Base-by-base conservation (phyloP, 2,113 vertebrate genomes). In the Gopherus evgoodei region DNA sequence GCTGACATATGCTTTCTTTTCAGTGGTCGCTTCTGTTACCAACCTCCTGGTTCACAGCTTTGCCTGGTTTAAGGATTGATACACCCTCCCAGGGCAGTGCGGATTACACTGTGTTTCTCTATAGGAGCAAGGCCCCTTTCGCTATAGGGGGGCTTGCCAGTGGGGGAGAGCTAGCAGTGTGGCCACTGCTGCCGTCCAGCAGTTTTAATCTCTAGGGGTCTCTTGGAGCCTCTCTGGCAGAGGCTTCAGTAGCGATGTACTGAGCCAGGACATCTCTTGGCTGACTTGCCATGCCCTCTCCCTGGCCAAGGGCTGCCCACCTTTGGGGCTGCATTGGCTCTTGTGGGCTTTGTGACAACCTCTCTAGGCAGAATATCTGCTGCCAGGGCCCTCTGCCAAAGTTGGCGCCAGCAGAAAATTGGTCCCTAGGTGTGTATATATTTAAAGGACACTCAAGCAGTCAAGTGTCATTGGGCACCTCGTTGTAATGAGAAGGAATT, bases 1-100 rank as follows among this genome's bases (percentile, higher is more conserved):
- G 86, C 9, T 90, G 90, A 82, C 82, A 81, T 80, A 57, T 1
- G 0, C 52, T 85, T 88, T 65, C 84, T 84, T 62, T 81, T 85
- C 3, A 0, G 17, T 84, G 65, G 52, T 88, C 88, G 27, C 75
- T 47, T 44, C 42, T 38, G 5, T 81, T 82, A 25, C 52, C 88
- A 86, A 86, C 76, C 83, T 80, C 84, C 91, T 59, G 88, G 35
- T 79, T 93, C 83, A 95, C 91, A 92, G 10, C 72, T 27, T 24
- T 52, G 88, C 86, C 86, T 86, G n/a, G 12, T 1, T n/a, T 92
- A 88, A 12, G 42, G 42, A 4, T 44, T 47, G 42, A 65, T 22
- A 49, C 27, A 91, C 91, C 94, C 92, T 79, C 21, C 78, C 62
- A 76, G 47, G 4, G 47, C 72, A 47, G 59, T 9, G 44, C 52